Evolutionary conservation across 2,113 vertebrate species (phyloP).

Genomic region (Callocephalon fimbriatum): DNA sequence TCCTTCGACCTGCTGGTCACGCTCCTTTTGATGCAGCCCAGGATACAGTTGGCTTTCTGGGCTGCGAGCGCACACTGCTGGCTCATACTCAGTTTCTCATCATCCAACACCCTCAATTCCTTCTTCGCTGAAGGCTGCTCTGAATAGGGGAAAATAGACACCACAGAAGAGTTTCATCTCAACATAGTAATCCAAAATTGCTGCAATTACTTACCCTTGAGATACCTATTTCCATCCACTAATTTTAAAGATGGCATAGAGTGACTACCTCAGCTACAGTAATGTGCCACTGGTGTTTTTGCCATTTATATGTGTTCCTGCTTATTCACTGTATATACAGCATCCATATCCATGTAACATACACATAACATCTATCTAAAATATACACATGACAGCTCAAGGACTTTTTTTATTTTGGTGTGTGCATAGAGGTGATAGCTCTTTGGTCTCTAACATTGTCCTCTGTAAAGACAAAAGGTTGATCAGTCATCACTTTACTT

Average conservation of each 20-base stretch:
- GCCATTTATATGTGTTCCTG: neutral
- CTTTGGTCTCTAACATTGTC: neutral
- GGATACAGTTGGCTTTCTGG: too few relatives aligned
- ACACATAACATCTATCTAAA: neutral
- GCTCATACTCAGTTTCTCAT: too few relatives aligned
- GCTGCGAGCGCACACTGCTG: too few relatives aligned
- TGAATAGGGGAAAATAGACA: neutral
- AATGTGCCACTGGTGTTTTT: neutral
- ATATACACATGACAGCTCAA: neutral
- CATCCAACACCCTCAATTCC: too few relatives aligned
- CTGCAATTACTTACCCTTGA: neutral
- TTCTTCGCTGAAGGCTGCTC: too few relatives aligned
- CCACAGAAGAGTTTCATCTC: neutral
- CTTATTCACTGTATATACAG: neutral
- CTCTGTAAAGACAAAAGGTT: neutral
- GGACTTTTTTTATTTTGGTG: neutral
- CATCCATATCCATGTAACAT: neutral
- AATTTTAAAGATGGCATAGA: neutral
- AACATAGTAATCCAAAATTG: neutral
- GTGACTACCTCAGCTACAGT: neutral
- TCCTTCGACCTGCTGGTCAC: accelerated
- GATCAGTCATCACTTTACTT: neutral
- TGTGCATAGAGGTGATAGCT: neutral
- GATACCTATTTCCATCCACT: neutral
- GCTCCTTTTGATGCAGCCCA: too few relatives aligned